These are phyloP conservation scores for Passer montanus DNA, from an alignment of 2,113 vertebrate species.

Conservation along the genomic window DNA sequence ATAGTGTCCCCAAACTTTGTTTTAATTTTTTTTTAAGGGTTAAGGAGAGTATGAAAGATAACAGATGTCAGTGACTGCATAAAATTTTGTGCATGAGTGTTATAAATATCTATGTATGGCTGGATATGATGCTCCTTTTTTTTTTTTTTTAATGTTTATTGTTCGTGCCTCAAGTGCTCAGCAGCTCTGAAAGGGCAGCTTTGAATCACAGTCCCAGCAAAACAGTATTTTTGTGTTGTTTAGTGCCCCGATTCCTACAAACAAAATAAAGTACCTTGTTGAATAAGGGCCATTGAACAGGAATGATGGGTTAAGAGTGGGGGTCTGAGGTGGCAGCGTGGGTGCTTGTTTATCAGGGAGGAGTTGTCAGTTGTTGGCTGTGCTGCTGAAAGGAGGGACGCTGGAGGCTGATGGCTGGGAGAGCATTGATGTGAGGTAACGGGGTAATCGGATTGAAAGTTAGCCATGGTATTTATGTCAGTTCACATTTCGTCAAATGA, in stretches of 20 bases:
- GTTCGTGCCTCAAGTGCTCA: slow-evolving; percentile 16
- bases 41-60: background rate
- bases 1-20: slow-evolving; percentile 49
- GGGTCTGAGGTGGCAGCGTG: slow-evolving; percentile 81
- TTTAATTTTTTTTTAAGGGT: background rate
- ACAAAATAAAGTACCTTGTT: slow-evolving; percentile 89
- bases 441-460: slow-evolving; percentile 98
- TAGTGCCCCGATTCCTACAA: slow-evolving; percentile 65
- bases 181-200: slow-evolving; percentile 72
- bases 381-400: slow-evolving; percentile 90
- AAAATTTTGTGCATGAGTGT: background rate
- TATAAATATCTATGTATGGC: background rate
- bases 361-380: slow-evolving; percentile 85
- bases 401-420: slow-evolving; percentile 86
- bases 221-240: slow-evolving; percentile 78
- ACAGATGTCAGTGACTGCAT: background rate
- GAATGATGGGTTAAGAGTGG: slow-evolving; percentile 88
- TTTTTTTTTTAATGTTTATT: slow-evolving; percentile 48
- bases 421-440: slow-evolving; percentile 94
- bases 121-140: background rate
- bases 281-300: slow-evolving; percentile 85
- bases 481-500: slow-evolving; percentile 96
- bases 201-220: slow-evolving; percentile 72
- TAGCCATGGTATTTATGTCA: slow-evolving; percentile 97
- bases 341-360: slow-evolving; percentile 88